Percentiles rank a stretch among this genome's conserved stretches.
These are phyloP conservation scores for Penaeus indicus DNA, from an alignment of 1,140 invertebrate species.

Conservation along the genomic window DNA sequence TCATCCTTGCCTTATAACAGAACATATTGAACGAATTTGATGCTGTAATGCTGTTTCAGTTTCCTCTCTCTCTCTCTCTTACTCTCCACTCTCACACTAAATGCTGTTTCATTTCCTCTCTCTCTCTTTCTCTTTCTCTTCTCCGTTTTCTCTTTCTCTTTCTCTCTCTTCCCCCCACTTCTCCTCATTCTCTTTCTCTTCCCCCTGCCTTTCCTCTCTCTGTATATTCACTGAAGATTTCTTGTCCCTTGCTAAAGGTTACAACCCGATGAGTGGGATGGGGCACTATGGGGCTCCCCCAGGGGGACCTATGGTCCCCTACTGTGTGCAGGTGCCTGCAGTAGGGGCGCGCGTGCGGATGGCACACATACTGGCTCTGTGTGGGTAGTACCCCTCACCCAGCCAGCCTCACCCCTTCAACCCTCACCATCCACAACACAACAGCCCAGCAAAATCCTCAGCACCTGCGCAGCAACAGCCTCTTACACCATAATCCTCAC, in stretches of 20 bases:
- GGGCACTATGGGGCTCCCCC: constrained; percentile 37
- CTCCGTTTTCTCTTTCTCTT: too few relatives aligned
- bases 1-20: too few relatives aligned
- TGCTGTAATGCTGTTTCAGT: too few relatives aligned
- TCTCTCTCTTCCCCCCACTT: too few relatives aligned
- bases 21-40: too few relatives aligned
- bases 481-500: constrained; percentile 9
- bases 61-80: too few relatives aligned
- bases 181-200: too few relatives aligned
- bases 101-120: too few relatives aligned
- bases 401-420: constrained; percentile 1
- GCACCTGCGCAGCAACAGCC: constrained; percentile 6
- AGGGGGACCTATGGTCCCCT: constrained; percentile 50
- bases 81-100: too few relatives aligned
- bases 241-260: constrained; percentile 15
- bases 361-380: constrained; percentile 44
- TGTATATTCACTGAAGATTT: background rate
- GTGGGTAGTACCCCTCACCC: constrained; percentile 41
- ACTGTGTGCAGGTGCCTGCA: constrained; percentile 59
- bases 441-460: constrained; percentile 7
- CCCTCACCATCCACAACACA: background rate
- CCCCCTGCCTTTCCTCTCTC: too few relatives aligned
- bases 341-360: constrained; percentile 47
- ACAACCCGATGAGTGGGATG: constrained; percentile 51
- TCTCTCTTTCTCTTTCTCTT: too few relatives aligned